Percentiles rank a stretch among this genome's conserved stretches.
Evolutionary conservation across 2,888 invertebrate species (phyloP).

Genomic region (Gastracanthus pulcherrimus): DNA sequence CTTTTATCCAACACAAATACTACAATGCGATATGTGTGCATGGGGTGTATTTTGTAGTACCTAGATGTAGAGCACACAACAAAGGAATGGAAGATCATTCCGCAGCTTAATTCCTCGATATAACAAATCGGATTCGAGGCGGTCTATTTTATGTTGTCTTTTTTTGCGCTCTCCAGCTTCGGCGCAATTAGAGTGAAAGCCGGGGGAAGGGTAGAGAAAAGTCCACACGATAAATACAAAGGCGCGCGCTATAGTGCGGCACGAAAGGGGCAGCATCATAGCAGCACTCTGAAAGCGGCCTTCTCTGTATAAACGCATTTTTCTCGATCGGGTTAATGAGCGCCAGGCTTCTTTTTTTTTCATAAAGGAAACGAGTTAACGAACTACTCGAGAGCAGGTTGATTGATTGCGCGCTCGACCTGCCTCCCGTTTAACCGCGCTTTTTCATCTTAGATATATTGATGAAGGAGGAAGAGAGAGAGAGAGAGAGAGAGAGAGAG

Average conservation of each 20-base stretch:
- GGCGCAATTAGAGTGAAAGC: conserved; percentile 38
- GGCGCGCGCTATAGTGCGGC: neutral
- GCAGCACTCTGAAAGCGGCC: neutral
- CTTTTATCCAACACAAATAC: neutral
- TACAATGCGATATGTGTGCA: neutral
- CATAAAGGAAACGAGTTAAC: conserved; percentile 28
- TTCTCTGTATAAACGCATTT: neutral
- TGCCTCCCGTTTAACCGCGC: neutral
- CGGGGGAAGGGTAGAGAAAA: neutral
- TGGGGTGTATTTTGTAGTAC: no score
- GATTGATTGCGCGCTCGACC: conserved; percentile 14
- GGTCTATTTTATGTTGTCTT: neutral
- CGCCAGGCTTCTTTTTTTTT: conserved; percentile 29
- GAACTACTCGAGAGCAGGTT: conserved; percentile 29
- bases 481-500: neutral
- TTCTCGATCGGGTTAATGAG: conserved; percentile 49
- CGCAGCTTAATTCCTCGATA: neutral
- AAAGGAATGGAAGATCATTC: neutral
- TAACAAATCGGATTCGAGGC: conserved; percentile 18
- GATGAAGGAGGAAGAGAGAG: neutral
- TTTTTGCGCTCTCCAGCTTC: neutral
- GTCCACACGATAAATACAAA: neutral
- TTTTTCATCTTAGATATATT: neutral
- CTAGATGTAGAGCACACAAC: neutral
- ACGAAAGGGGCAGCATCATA: no score